phyloP scores from a whole-genome alignment of 2,797 vertebrate genomes.

The Loris lydekkerianus region DNA sequence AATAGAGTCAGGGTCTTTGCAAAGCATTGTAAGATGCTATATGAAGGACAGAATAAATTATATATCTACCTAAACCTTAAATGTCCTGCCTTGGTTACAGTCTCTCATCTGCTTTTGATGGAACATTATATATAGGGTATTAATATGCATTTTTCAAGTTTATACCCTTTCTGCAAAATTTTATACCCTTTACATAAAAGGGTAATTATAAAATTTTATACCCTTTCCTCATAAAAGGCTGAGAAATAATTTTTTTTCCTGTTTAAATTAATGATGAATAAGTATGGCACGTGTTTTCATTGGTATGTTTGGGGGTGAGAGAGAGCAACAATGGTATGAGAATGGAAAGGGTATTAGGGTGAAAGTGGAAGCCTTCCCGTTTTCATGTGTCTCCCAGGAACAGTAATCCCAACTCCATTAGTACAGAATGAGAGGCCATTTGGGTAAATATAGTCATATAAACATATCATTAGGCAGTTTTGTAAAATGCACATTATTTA shows the following conservation, averaged over 20 bases:
- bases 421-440: slow-evolving; percentile 79
- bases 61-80: slow-evolving; percentile 59
- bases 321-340: slow-evolving; percentile 4
- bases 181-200: slow-evolving; percentile 55
- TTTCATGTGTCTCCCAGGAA: slow-evolving; percentile 63
- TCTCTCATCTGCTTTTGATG: slow-evolving; percentile 72
- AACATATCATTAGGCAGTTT: slow-evolving; percentile 79
- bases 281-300: slow-evolving; percentile 61
- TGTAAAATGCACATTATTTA: slow-evolving; percentile 82
- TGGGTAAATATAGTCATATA: slow-evolving; percentile 83
- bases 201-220: background rate
- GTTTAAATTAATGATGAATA: slow-evolving; percentile 69
- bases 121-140: slow-evolving; percentile 57
- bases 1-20: background rate
- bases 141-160: slow-evolving; percentile 69
- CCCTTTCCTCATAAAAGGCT: slow-evolving; percentile 59
- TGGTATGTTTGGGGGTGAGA: slow-evolving; percentile 60
- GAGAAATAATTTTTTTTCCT: slow-evolving; percentile 53
- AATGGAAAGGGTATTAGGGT: slow-evolving; percentile 60
- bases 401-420: slow-evolving; percentile 80
- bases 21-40: slow-evolving; percentile 4
- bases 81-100: slow-evolving; percentile 55
- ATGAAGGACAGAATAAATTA: slow-evolving; percentile 71
- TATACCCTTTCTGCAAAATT: slow-evolving; percentile 42
- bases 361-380: slow-evolving; percentile 55